Evolutionary conservation across 2,888 invertebrate species (phyloP).

Genomic region (Tipula vernalis): DNA sequence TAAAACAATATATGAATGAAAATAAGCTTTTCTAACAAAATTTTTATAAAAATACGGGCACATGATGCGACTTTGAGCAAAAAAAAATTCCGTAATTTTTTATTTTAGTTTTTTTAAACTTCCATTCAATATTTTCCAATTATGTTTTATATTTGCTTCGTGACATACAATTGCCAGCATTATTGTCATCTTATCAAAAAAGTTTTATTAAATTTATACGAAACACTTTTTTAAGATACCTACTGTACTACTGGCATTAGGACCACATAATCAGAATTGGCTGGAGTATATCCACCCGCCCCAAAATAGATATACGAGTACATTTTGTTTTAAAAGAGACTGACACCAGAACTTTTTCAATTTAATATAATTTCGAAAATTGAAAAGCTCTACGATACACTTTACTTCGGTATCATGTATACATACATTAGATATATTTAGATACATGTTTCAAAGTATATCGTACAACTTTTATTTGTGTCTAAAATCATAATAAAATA

Average conservation of each 20-base stretch:
- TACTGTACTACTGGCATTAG: neutral
- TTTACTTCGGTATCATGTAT: neutral
- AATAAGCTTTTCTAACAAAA: neutral
- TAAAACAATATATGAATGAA: neutral
- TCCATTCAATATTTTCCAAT: neutral
- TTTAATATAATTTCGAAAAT: neutral
- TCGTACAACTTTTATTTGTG: neutral
- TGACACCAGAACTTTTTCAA: neutral
- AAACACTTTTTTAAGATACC: neutral
- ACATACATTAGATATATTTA: neutral
- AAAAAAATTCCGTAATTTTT: too few relatives aligned
- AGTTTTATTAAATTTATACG: neutral
- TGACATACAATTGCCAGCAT: neutral
- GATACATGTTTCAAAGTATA: neutral
- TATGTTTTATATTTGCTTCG: neutral
- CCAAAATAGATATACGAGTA: neutral
- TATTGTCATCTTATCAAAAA: neutral
- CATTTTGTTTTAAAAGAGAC: neutral
- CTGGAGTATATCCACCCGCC: neutral
- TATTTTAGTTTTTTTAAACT: neutral
- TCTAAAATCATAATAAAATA: neutral
- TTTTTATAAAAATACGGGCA: neutral
- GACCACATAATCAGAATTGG: neutral
- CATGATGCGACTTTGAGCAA: neutral
- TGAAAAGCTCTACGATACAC: neutral